These are phyloP conservation scores for Bufo bufo DNA, from an alignment of 2,113 vertebrate genomes.

Conservation along the genomic window DNA sequence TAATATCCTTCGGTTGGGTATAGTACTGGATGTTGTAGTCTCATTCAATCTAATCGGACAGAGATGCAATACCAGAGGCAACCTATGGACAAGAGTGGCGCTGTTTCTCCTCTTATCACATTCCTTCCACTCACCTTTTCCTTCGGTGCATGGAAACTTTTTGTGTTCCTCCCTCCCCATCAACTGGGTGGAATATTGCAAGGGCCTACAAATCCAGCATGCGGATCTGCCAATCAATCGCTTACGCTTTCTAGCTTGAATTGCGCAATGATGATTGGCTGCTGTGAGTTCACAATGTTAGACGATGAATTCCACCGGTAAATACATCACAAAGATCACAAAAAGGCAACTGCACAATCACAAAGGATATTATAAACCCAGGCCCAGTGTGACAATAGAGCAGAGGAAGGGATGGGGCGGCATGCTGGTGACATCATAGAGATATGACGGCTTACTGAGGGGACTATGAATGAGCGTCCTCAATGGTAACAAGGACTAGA, in stretches of 20 bases:
- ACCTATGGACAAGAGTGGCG: not conserved
- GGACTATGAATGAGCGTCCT: not conserved
- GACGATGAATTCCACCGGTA: not conserved
- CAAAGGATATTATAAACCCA: not conserved
- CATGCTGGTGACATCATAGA: not conserved
- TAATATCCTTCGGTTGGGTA: no score
- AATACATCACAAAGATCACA: not conserved
- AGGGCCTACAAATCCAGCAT: no score
- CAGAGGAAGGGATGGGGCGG: not conserved
- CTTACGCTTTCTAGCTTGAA: no score
- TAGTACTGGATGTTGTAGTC: no score
- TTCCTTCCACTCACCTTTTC: no score
- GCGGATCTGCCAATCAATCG: no score
- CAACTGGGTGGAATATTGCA: no score
- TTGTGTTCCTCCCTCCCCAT: no score
- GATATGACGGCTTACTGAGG: not conserved
- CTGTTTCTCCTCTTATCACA: not conserved
- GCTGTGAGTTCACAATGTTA: not conserved
- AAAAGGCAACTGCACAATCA: not conserved
- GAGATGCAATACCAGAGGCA: not conserved
- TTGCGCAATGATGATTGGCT: not conserved
- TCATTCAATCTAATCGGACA: not conserved
- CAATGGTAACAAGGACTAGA: not conserved
- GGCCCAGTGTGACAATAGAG: not conserved
- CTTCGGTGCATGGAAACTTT: no score